Evolutionary conservation across 1,140 invertebrate species (phyloP).

Genomic region (Schmidtea mediterranea): DNA sequence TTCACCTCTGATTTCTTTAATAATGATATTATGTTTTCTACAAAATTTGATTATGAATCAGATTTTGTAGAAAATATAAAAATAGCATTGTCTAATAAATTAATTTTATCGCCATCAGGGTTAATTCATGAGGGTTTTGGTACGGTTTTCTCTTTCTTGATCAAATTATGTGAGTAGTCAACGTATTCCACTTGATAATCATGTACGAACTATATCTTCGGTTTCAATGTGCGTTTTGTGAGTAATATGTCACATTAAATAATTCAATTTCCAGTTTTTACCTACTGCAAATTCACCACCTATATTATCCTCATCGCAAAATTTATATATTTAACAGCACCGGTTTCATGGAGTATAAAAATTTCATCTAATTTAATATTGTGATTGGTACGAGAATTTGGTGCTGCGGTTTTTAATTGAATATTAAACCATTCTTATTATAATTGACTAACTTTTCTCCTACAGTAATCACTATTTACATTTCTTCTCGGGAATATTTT

Average conservation of each 20-base stretch:
- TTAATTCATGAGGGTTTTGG: not conserved
- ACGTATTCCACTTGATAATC: not conserved
- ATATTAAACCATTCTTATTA: too few relatives aligned
- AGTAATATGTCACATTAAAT: conserved; percentile 5
- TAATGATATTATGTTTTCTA: too few relatives aligned
- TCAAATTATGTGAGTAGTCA: not conserved
- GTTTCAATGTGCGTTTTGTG: conserved; percentile 5
- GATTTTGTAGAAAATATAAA: too few relatives aligned
- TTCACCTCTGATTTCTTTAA: too few relatives aligned
- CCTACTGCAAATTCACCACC: conserved; percentile 1
- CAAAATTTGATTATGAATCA: too few relatives aligned
- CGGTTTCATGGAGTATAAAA: not conserved
- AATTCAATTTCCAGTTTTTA: conserved; percentile 5
- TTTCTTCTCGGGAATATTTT: too few relatives aligned
- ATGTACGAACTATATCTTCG: not conserved
- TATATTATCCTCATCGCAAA: conserved; percentile 4
- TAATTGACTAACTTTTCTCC: too few relatives aligned
- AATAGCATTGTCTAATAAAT: too few relatives aligned
- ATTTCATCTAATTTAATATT: conserved; percentile 2
- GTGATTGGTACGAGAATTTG: too few relatives aligned
- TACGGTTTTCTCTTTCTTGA: not conserved
- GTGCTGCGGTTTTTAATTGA: too few relatives aligned
- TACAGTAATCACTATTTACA: too few relatives aligned
- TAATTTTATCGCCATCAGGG: not conserved
- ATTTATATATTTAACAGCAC: conserved; percentile 7